Percentiles rank a stretch among this genome's conserved stretches.
phyloP scores from a whole-genome alignment of 2,797 vertebrate genomes.

The Liasis olivaceus region DNA sequence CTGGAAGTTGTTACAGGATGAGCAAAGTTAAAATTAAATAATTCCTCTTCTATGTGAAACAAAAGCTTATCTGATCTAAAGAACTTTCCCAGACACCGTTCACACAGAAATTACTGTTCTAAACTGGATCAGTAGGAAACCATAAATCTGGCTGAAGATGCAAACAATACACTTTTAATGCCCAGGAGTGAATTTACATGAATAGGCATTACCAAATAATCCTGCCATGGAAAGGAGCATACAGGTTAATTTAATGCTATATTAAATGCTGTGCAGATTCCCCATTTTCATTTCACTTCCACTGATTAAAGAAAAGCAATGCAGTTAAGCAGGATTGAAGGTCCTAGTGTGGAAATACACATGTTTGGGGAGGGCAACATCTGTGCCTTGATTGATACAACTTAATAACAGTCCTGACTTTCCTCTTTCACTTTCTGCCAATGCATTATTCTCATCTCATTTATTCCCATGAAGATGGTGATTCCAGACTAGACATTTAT shows the following conservation, averaged over 20 bases:
- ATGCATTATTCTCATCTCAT: background rate
- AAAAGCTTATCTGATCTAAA: background rate
- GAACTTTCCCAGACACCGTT: background rate
- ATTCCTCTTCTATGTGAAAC: background rate
- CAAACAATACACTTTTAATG: background rate
- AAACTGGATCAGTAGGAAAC: background rate
- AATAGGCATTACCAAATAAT: background rate
- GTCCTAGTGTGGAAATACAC: background rate
- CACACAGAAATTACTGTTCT: background rate
- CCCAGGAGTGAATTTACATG: background rate
- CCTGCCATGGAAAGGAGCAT: background rate
- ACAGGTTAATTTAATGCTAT: background rate
- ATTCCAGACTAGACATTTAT: background rate
- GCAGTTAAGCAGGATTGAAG: background rate
- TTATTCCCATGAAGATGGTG: background rate
- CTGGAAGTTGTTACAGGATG: background rate
- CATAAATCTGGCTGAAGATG: background rate
- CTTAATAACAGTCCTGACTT: background rate
- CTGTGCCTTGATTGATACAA: background rate
- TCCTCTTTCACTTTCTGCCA: background rate
- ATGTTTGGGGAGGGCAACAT: background rate
- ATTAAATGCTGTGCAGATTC: background rate
- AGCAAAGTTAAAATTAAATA: background rate
- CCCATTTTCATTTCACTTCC: background rate
- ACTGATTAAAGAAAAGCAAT: background rate